Evolutionary conservation across 2,888 invertebrate species (phyloP), one percentile per base, ranked within the genome.

Genomic region (Troglohyphantes excavatus): DNA sequence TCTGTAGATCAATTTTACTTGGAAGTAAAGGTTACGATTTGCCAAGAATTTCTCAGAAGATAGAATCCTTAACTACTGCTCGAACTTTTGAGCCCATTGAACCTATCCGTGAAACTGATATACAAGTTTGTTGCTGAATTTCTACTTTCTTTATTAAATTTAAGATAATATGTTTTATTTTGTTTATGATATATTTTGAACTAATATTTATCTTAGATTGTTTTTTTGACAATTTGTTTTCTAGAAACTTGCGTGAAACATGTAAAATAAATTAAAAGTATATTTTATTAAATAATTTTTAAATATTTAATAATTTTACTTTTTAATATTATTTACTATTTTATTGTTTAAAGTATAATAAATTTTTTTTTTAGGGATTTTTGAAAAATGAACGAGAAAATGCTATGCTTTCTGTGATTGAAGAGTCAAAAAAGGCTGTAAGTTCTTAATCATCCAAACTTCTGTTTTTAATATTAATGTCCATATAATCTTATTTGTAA

Each of bases 331-430:
- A 39, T 39, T 39, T 11, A 39, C 7, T 39, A 39, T 11, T 39
- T 2, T 39, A 39, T 63, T 63, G 23, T 13, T 9, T 23, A 23
- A 26, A 7, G 6, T 23, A 23, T 59, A 19, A 59, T n/a, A 61
- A 13, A 17, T 43, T 73, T n/a, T 59, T 29, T 76, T 76, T 90
- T 2, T 72, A 92, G 92, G 96, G 96, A 92, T 98, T 96, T 93
- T 94, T 99, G 21, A 96, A 96, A 93, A 98, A 98, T 95, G 98
- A 99, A 94, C 95, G 97, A 91, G 97, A 98, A 94, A 98, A 98
- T 95, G 97, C 97, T 0, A 96, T 99, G 92, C 94, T 98, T 19
- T 96, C 97, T 3, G 96, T 98, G 1, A 97, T 98, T 92, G 98
- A 98, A 93, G 97, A 97, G 93, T 90, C 97, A 23, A 96, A 97